Evolutionary conservation across 2,888 invertebrate genomes (phyloP), one percentile per base, ranked within the genome.

Genomic region (Muschampia staudingeri): DNA sequence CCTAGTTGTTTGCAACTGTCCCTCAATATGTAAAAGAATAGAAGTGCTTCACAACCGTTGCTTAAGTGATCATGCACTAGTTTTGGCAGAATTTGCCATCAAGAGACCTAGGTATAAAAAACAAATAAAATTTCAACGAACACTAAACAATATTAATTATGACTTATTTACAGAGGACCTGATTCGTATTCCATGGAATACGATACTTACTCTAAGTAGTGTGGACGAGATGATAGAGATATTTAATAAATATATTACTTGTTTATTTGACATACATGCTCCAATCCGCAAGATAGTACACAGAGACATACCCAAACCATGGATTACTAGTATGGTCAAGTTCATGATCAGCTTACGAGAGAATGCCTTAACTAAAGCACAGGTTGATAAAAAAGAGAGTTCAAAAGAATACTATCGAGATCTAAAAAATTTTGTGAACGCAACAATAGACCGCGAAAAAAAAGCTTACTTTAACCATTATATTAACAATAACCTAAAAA

Each of bases 51-150:
- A 70, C 19, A 70, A 70, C 19, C 70, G 0, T 40, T 70, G n/a
- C 19, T n/a, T 70, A 37, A 40, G 70, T 19, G 40, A 70, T 16
- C 70, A 70, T 40, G 70, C 70, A 8, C n/a, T 70, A n/a, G 19
- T 70, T 9, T 14, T 70, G 9, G 70, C 14, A 40, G 40, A 70
- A 7, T 37, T 70, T 16, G 42, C 16, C n/a, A 40, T 70, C 1
- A 70, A 9, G n/a, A 40, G n/a, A n/a, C 70, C 70, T 8, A 70
- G n/a, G 14, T 37, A 37, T 0, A 70, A 1, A 0, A 70, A 70
- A 70, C 70, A 70, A 65, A 9, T 65, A 65, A 52, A 19, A 65
- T 8, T 65, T 11, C 11, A 25, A 25, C 16, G 65, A 7, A n/a
- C 30, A 4, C 6, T 65, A 4, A 7, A 25, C 4, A 25, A 65